Evolutionary conservation across 2,888 invertebrate genomes (phyloP), one percentile per base, ranked within the genome.

Genomic region (Druceiella hillmani): DNA sequence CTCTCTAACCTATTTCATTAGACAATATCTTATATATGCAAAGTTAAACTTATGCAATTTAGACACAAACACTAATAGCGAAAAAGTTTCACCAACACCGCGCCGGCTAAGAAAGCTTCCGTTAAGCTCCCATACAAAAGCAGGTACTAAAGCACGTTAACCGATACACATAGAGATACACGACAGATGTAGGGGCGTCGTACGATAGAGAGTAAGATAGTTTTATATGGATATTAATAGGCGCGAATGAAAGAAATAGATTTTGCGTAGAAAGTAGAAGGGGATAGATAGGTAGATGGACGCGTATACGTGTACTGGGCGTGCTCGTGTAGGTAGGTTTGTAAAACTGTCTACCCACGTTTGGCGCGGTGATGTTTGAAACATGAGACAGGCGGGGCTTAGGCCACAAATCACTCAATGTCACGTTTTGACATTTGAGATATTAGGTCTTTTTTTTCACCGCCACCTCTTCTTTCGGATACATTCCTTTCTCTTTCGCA

Each of bases 401-500:
- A 70, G 68, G 71, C 45, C 64, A 71, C 72, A 72, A 72, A 72
- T 72, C 72, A 72, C 71, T 72, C 72, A 72, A 65, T 67, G 72
- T 72, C 72, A 71, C 68, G 64, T 71, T 72, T 72, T 72, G 72
- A 72, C 72, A 67, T 68, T 69, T 69, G 70, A 71, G 72, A 72
- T 72, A 72, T 72, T 72, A 72, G 66, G 64, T 70, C 64, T 70
- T 72, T 71, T 57, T 72, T 68, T 67, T 66, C 62, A 57, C 62
- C 61, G 63, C 61, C 67, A 66, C 66, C 59, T 67, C 64, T 62
- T 61, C 59, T 61, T 56, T 58, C 59, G 57, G n/a, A n/a, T n/a
- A n/a, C n/a, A n/a, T n/a, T n/a, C n/a, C n/a, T n/a, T n/a, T n/a
- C n/a, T n/a, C n/a, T n/a, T n/a, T n/a, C n/a, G n/a, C n/a, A n/a